Evolutionary conservation across 2,797 vertebrate species (phyloP).

Genomic region (Pristis pectinata): DNA sequence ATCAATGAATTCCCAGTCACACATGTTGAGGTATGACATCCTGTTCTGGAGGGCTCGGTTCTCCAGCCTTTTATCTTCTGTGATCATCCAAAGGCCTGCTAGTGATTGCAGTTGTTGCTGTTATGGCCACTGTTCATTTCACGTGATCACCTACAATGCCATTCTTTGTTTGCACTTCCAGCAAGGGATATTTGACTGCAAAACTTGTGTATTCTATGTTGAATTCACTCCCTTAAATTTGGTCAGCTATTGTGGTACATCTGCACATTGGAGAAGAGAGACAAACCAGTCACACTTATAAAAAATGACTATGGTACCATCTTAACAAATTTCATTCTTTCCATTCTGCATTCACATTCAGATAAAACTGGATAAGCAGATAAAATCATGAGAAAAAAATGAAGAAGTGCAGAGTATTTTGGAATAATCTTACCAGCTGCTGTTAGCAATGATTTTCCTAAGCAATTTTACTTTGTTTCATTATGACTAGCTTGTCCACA

Average conservation of each 20-base stretch:
- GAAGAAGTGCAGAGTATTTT: background rate
- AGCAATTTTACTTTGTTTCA: conserved; percentile 1
- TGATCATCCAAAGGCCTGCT: background rate
- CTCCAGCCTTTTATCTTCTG: background rate
- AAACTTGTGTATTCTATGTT: background rate
- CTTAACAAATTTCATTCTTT: background rate
- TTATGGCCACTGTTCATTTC: background rate
- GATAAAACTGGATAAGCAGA: background rate
- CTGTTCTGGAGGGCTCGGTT: background rate
- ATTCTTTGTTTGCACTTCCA: background rate
- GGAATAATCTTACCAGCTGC: background rate
- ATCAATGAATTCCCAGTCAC: too few relatives aligned
- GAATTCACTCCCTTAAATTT: background rate
- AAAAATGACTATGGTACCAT: background rate
- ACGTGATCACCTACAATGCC: background rate
- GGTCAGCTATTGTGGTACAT: background rate
- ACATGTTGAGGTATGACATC: background rate
- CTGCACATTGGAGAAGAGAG: background rate
- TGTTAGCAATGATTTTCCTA: background rate
- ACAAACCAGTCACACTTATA: background rate
- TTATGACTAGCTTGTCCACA: background rate
- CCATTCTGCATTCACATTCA: background rate
- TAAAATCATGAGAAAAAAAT: background rate
- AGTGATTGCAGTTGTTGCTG: background rate
- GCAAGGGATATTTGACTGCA: background rate